phyloP scores from a whole-genome alignment of 23 tunicate genomes.

The Halocynthia roretzi region DNA sequence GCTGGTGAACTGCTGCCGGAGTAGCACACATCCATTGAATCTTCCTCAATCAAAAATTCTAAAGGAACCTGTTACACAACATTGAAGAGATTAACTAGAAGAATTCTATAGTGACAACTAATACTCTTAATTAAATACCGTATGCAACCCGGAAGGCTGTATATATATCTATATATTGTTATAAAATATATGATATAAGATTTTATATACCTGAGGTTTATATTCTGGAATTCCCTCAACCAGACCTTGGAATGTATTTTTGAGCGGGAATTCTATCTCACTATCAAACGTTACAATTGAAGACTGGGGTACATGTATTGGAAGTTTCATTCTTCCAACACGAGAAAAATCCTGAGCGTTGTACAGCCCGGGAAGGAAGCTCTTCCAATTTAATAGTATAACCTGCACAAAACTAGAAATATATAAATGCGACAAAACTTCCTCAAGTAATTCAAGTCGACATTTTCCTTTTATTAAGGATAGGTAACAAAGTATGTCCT shows the following conservation, averaged over 20 bases:
- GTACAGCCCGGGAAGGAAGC: not conserved
- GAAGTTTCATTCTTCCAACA: constrained; percentile 2
- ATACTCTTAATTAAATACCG: no score
- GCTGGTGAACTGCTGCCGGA: not conserved
- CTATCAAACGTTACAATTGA: not conserved
- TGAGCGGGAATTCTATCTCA: constrained; percentile 10
- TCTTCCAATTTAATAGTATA: constrained; percentile 6
- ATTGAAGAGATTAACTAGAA: not conserved
- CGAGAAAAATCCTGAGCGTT: not conserved
- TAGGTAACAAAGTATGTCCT: not conserved
- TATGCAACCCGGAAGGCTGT: no score
- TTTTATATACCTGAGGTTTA: no score
- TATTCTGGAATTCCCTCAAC: no score
- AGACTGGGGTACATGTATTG: not conserved
- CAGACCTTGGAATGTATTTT: no score
- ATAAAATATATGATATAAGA: no score
- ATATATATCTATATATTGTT: no score
- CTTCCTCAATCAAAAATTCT: constrained; percentile 6
- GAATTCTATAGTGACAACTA: not conserved
- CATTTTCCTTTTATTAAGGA: not conserved
- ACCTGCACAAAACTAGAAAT: not conserved
- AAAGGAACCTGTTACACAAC: not conserved
- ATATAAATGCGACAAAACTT: not conserved
- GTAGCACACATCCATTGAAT: constrained; percentile 2
- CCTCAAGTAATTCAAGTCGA: not conserved